Conservation (phyloP, 2,113 vertebrate species). For the Tychaedon coryphoeus region DNA sequence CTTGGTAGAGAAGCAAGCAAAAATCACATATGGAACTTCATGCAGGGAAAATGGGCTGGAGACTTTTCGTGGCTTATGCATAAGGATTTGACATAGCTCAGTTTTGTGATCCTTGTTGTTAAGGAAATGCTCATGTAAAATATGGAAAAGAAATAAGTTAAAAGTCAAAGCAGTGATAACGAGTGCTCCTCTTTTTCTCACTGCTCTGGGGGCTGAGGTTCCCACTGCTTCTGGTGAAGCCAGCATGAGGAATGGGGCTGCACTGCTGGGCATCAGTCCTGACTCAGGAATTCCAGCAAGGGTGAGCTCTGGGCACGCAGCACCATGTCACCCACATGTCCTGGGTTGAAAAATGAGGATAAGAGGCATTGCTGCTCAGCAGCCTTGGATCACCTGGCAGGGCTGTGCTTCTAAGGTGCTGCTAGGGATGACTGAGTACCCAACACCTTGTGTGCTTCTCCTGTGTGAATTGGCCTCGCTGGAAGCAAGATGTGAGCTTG, state of each 20-base stretch:
- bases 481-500: background rate
- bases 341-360: background rate
- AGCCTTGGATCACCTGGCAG: background rate
- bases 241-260: accelerated
- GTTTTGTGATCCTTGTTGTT: background rate
- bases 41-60: background rate
- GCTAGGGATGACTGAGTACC: background rate
- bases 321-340: background rate
- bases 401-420: background rate
- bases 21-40: accelerated
- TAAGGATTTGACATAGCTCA: background rate
- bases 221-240: background rate
- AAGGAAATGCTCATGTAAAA: background rate
- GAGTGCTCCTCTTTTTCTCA: background rate
- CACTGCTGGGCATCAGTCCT: background rate
- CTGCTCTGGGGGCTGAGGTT: background rate
- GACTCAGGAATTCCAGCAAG: background rate
- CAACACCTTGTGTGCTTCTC: background rate
- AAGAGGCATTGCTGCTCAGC: background rate
- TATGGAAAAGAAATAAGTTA: background rate
- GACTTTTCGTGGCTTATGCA: background rate
- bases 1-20: background rate
- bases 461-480: accelerated
- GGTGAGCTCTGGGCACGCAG: accelerated
- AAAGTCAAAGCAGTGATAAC: background rate